Base-by-base conservation (phyloP, 1,140 invertebrate species). In the Dendrolimus punctatus region DNA sequence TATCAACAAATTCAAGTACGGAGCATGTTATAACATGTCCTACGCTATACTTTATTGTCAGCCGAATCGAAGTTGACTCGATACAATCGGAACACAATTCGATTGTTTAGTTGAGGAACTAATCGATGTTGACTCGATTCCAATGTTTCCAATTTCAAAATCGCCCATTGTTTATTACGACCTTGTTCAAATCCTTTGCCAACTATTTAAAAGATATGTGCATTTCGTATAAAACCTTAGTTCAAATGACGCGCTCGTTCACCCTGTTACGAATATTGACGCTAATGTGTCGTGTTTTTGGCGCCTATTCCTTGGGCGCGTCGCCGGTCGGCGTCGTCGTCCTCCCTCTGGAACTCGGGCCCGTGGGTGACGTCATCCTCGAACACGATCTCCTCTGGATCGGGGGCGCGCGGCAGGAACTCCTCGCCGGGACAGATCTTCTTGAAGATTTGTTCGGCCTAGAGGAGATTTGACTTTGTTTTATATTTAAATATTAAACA, bases 321-420 rank as follows among this genome's bases (percentile, higher is more conserved):
- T 71, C 70, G 7, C 65, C 71, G 7, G n/a, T 77, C 77, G 10
- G 57, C 68, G 36, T 78, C 79, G 10, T 76, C 76, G 5, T 67
- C 68, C 8, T 76, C 72, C 23, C 70, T 57, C 51, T 75, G 67
- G 68, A 91, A 91, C 70, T 90, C 89, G 0, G 90, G 90, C 0
- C 90, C 90, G 46, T 87, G 87, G 2, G 89, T 80, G 71, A 91
- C 91, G 69, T 91, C 92, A 48, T 93, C 93, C 62, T 95, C 95
- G 61, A 97, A 91, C 46, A 98, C 92, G 63, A 99, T 97, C 86
- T 98, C 97, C 75, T 98, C 96, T 46, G 96, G 95, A 88, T 98
- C 96, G 5, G 97, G 96, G n/a, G 97, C 96, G 71, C 95, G 91
- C 2, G 97, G 97, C 46, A 99, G 87, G 84, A 99, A 99, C 71